These are phyloP conservation scores for Patella ulyssiponensis DNA, from an alignment of 2,888 invertebrate species.

Conservation along the genomic window DNA sequence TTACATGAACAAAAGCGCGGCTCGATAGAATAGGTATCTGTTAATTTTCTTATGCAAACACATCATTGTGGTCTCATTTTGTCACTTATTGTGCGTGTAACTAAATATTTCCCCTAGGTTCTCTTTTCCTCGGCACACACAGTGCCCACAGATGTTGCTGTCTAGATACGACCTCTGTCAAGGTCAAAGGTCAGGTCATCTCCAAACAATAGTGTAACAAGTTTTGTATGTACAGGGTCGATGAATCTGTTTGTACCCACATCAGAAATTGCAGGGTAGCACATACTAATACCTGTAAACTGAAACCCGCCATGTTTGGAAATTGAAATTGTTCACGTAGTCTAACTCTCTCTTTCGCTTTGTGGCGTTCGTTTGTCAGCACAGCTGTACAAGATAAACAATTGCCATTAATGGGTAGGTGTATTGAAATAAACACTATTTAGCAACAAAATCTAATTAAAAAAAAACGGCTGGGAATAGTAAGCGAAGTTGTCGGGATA, in stretches of 20 bases:
- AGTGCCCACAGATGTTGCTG: constrained; percentile 20
- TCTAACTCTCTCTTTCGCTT: constrained; percentile 1
- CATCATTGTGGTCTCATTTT: constrained; percentile 24
- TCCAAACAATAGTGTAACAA: constrained; percentile 25
- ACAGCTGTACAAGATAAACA: constrained; percentile 5
- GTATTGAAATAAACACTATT: constrained; percentile 4
- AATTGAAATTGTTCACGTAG: constrained; percentile 7
- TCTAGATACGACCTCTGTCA: background rate
- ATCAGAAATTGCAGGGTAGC: constrained; percentile 10
- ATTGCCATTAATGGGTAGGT: background rate
- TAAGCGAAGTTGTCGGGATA: too few relatives aligned
- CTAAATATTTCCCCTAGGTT: constrained; percentile 21
- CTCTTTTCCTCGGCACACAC: constrained; percentile 10
- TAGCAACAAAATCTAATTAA: background rate
- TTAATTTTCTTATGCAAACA: constrained; percentile 32
- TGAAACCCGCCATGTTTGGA: background rate
- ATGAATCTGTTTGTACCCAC: constrained; percentile 1
- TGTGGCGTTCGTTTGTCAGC: constrained; percentile 5
- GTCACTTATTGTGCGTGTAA: constrained; percentile 22
- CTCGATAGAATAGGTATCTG: constrained; percentile 10
- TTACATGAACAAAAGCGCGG: background rate
- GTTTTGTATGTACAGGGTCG: constrained; percentile 12
- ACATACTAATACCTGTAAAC: constrained; percentile 9
- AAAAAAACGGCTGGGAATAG: too few relatives aligned
- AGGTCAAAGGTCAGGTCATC: constrained; percentile 13